Conservation (phyloP, 1,140 invertebrate genomes). For the Lordiphosa clarofinis region DNA sequence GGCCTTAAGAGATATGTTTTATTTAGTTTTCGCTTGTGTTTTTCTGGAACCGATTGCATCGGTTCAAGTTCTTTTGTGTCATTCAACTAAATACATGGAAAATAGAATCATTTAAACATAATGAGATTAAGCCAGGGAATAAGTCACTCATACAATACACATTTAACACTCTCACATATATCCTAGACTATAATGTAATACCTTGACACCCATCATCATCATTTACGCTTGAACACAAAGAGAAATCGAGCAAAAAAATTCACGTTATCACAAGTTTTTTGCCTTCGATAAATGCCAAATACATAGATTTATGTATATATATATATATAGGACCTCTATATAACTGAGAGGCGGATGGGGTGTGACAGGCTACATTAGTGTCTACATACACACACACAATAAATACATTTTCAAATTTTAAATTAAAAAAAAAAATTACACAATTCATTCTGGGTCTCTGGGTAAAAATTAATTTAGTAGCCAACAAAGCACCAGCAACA, state of each 20-base stretch:
- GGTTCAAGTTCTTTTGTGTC: conserved; percentile 12
- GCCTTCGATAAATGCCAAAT: conserved; percentile 47
- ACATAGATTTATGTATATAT: conserved; percentile 1
- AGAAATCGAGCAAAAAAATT: conserved; percentile 33
- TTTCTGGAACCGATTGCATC: conserved; percentile 35
- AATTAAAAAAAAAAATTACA: conserved; percentile 16
- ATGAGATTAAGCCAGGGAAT: conserved; percentile 59
- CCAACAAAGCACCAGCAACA: too few relatives aligned
- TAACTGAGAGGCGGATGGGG: conserved; percentile 2
- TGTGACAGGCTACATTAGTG: conserved; percentile 27
- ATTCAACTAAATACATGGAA: conserved; percentile 26
- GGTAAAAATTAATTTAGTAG: too few relatives aligned
- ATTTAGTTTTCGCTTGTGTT: conserved; percentile 11
- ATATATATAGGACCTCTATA: background rate
- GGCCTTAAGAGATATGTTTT: conserved; percentile 34
- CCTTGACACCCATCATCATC: background rate
- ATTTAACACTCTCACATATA: background rate
- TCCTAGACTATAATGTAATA: too few relatives aligned
- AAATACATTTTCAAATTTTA: conserved; percentile 18
- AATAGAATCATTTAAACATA: conserved; percentile 39
- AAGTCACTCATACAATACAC: conserved; percentile 26
- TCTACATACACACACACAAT: conserved; percentile 24
- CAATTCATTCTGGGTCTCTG: conserved; percentile 31
- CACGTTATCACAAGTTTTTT: conserved; percentile 48
- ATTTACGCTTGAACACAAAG: conserved; percentile 21